A percentile compares a stretch with the other conserved stretches of the same genome.
phyloP scores from a whole-genome alignment of 2,888 invertebrate species.

The Xanthorhoe designata region DNA sequence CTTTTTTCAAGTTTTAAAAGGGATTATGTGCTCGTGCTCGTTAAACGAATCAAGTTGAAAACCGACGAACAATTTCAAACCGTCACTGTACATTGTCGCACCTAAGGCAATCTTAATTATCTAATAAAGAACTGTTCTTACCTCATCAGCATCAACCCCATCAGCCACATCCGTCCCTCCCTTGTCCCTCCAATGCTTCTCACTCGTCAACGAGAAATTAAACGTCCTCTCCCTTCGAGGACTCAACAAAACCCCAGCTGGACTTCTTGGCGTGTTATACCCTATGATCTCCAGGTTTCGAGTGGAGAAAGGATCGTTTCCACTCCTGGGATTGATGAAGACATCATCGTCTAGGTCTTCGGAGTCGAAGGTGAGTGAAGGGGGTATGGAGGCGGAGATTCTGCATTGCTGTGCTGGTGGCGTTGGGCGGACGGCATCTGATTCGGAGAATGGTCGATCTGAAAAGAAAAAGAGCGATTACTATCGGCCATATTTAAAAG shows the following conservation, averaged over 20 bases:
- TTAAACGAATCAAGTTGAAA: too few relatives aligned
- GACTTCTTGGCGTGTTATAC: slow-evolving; percentile 68
- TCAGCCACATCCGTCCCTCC: slow-evolving; percentile 78
- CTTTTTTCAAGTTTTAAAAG: too few relatives aligned
- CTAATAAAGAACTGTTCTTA: too few relatives aligned
- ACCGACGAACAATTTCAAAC: too few relatives aligned
- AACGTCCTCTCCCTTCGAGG: slow-evolving; percentile 75
- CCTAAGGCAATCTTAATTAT: too few relatives aligned
- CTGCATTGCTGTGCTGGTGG: slow-evolving; percentile 62
- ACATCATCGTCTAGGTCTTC: slow-evolving; percentile 80
- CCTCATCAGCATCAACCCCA: slow-evolving; percentile 72
- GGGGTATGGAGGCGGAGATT: slow-evolving; percentile 74
- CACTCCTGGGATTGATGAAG: slow-evolving; percentile 70
- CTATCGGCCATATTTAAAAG: too few relatives aligned
- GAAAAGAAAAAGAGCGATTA: slow-evolving; percentile 1
- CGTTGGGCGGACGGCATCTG: slow-evolving; percentile 65
- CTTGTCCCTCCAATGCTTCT: slow-evolving; percentile 81
- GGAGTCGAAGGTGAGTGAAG: slow-evolving; percentile 67
- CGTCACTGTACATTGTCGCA: too few relatives aligned
- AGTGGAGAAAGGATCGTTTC: slow-evolving; percentile 75
- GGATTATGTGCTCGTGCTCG: too few relatives aligned
- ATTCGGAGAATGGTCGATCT: slow-evolving; percentile 81
- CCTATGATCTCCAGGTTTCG: slow-evolving; percentile 76
- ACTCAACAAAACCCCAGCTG: slow-evolving; percentile 74
- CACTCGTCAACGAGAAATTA: slow-evolving; percentile 74